Evolutionary conservation across 2,797 vertebrate species (phyloP).

Genomic region (Eospalax fontanierii): DNA sequence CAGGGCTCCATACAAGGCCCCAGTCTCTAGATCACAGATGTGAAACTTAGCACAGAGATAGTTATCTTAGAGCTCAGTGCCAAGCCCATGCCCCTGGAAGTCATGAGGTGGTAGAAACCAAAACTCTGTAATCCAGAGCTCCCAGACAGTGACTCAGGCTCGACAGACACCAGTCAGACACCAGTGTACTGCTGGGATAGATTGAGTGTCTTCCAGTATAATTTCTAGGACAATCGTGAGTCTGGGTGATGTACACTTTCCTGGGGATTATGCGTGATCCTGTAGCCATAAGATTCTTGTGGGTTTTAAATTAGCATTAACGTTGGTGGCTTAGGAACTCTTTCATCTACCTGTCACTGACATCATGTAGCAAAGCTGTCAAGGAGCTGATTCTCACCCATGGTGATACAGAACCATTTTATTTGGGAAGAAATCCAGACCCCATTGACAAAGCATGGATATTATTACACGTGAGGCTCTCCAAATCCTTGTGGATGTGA

Average conservation of each 20-base stretch:
- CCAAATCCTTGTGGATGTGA: not conserved
- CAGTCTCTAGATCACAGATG: not conserved
- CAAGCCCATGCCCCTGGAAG: not conserved
- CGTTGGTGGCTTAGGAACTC: not conserved
- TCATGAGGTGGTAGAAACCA: no score
- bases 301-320: not conserved
- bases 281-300: not conserved
- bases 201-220: not conserved
- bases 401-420: not conserved
- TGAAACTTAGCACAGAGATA: not conserved
- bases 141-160: not conserved
- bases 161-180: not conserved
- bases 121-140: not conserved
- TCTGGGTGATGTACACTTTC: not conserved
- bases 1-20: not conserved
- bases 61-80: not conserved
- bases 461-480: no score
- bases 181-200: not conserved
- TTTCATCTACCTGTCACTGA: not conserved
- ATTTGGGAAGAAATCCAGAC: not conserved
- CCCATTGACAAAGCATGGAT: no score
- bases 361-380: not conserved
- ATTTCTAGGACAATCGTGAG: not conserved
- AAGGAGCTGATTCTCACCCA: not conserved
- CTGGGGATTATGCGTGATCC: not conserved